These are phyloP conservation scores for Mustela lutreola DNA, from an alignment of 2,113 vertebrate genomes.

Conservation along the genomic window DNA sequence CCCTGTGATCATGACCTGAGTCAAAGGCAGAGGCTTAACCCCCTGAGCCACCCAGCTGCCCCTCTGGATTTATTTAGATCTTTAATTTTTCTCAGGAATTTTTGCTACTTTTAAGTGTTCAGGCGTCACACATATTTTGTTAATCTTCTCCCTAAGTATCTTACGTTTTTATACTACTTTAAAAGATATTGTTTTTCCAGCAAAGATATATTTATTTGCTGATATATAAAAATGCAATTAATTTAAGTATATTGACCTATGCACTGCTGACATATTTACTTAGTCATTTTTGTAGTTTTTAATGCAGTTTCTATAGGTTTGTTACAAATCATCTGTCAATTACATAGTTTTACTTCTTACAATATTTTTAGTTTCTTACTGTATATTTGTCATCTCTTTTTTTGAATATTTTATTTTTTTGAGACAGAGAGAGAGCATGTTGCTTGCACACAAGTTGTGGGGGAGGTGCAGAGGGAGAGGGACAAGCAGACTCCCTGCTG, in stretches of 20 bases:
- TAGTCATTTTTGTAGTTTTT: neutral
- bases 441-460: no score
- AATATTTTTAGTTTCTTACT: neutral
- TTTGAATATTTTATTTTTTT: neutral
- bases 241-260: neutral
- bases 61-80: neutral
- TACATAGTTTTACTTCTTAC: neutral
- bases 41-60: no score
- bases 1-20: no score
- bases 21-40: no score
- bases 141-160: neutral
- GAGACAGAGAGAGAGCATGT: neutral
- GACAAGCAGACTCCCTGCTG: neutral
- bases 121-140: neutral
- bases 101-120: neutral
- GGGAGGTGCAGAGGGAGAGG: neutral
- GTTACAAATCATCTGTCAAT: neutral
- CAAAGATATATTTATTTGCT: neutral
- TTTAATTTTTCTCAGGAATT: neutral
- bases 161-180: neutral
- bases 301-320: neutral
- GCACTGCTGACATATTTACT: neutral
- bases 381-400: neutral
- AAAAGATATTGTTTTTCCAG: neutral
- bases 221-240: neutral